Base-by-base conservation (phyloP, 2,888 invertebrate genomes). In the Dryococelus australis region DNA sequence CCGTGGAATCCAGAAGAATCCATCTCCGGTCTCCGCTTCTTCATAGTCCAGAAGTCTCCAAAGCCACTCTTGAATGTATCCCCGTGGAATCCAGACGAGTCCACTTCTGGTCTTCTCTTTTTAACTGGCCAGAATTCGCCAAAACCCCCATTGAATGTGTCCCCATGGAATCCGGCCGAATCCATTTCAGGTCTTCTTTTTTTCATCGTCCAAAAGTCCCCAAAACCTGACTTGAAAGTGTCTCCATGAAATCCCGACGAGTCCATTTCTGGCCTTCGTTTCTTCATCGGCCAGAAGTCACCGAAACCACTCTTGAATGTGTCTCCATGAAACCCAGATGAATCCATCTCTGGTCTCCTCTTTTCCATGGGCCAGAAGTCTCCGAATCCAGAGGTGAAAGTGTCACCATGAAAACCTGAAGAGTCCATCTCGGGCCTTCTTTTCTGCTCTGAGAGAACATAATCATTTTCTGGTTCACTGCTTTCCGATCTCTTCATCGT, bases 171-270 rank as follows among this genome's bases (percentile, higher is more conserved):
- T 24, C 90, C 91, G 51, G 90, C 89, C n/a, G 90, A 87, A 65
- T 90, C 91, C 90, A 90, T 91, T 86, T 91, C 91, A 0, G 91
- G 91, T 20, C 90, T 88, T 13, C 91, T 86, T 80, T 91, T 91
- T 88, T 90, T 91, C 90, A 91, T 91, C 9, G 91, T 90, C 86
- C 90, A 90, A 88, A 91, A 91, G 84, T 91, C 90, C 12, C 91
- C 91, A 86, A 92, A 91, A 0, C 91, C 91, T 28, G 90, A 89
- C 43, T 90, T 90, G 85, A 92, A 92, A 0, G 91, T 91, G 87
- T 92, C 92, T 0, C 91, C 91, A 88, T 92, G 91, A 87, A 92
- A 92, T 4, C 91, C 92, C 28, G 90, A 89, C 6, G 91, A 89
- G 85, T 90, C 90, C 90, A 90, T 90, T 87, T 90, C 90, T 0